Evolutionary conservation across 2,113 vertebrate genomes (phyloP), one percentile per base, ranked within the genome.

Genomic region (Eurypyga helias): DNA sequence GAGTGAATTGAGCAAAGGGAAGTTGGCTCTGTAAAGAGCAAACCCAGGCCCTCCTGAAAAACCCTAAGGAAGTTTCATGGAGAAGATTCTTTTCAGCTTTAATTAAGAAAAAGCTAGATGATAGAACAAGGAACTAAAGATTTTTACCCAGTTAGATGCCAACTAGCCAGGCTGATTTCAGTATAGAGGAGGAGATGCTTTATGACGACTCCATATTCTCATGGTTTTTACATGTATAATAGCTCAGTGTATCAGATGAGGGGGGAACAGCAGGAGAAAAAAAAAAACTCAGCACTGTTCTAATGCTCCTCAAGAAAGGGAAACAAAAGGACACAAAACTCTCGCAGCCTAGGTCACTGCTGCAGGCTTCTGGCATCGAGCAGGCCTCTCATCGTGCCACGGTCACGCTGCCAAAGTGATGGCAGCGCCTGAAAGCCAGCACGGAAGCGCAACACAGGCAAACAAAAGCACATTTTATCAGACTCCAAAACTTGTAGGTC

Each of bases 391-490:
- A 2, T 0, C 1, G 21, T 64, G 91, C 91, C 80, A 71, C 0
- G 0, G 33, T 87, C 43, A 25, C 1, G 0, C 67, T 92, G 87
- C 77, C 83, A 89, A 70, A 45, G 72, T 1, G 0, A 34, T 3
- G 2, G 76, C 81, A 51, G 57, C 0, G 83, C 91, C 89, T 8
- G 69, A 80, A 41, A 79, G 84, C 57, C 23, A 41, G 67, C 64
- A 75, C 28, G 2, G 58, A 96, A 95, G 64, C 26, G n/a, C 4
- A 83, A 69, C 78, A n/a, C 52, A 62, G 66, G 67, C 46, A 81
- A 94, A 93, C 69, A 87, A 75, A 90, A 96, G 91, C 17, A 55
- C 2, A 1, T 80, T 89, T 93, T 70, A 85, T 91, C 62, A 61
- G 75, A 72, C 73, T 80, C 66, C 73, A 82, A 69, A 89, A 95